A percentile compares a stretch with the other conserved stretches of the same genome.
phyloP scores from a whole-genome alignment of 2,797 vertebrate genomes.

The Platyrinchus mystaceus region DNA sequence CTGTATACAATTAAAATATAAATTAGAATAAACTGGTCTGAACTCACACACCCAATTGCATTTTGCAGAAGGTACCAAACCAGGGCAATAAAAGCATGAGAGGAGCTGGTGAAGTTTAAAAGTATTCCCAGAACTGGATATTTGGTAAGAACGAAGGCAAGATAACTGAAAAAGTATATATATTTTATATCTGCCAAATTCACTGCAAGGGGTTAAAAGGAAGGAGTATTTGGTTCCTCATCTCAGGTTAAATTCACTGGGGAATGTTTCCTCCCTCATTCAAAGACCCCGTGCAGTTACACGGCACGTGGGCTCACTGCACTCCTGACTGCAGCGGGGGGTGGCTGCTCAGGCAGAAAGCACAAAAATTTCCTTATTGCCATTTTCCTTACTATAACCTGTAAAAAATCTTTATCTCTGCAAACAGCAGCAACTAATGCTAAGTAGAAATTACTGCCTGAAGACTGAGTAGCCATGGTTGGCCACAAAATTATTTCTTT shows the following conservation, averaged over 20 bases:
- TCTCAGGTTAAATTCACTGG: not conserved
- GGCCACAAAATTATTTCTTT: not conserved
- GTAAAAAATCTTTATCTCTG: not conserved
- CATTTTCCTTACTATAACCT: not conserved
- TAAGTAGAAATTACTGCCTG: not conserved
- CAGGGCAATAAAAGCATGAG: not conserved
- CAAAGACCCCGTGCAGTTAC: not conserved
- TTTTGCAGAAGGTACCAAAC: not conserved
- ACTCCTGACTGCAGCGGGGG: accelerated
- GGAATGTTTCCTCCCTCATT: not conserved
- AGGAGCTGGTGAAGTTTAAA: not conserved
- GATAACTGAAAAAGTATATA: not conserved
- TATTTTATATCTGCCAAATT: not conserved
- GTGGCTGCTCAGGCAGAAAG: not conserved
- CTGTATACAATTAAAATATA: not conserved
- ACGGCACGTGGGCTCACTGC: accelerated
- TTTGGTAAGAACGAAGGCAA: not conserved
- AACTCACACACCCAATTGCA: not conserved
- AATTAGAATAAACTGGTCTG: not conserved
- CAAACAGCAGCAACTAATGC: not conserved
- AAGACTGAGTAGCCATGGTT: not conserved
- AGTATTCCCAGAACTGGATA: not conserved
- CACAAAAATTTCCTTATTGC: not conserved
- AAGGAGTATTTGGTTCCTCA: not conserved
- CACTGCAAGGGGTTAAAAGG: not conserved